A percentile compares a stretch with the other conserved stretches of the same genome.
phyloP scores from a whole-genome alignment of 2,888 invertebrate species.

The Nephrotoma flavescens region DNA sequence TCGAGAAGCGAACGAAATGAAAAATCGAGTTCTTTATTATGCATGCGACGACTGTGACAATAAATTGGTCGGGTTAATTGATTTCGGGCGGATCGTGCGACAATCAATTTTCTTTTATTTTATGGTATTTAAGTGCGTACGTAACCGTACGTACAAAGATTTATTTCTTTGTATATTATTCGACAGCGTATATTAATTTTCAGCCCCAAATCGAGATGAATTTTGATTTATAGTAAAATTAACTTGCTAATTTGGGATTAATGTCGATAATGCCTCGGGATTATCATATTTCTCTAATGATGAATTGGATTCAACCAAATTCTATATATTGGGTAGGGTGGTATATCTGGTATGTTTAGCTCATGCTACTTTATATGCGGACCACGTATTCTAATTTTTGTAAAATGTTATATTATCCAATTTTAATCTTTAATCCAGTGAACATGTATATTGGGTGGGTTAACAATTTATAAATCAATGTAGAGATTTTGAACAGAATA shows the following conservation, averaged over 20 bases:
- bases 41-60: not conserved
- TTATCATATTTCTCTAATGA: not conserved
- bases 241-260: not conserved
- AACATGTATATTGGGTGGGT: no score
- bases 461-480: no score
- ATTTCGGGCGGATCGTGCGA: not conserved
- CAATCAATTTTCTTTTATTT: not conserved
- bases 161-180: no score
- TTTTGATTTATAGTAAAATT: not conserved
- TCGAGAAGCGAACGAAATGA: not conserved
- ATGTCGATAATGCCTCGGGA: not conserved
- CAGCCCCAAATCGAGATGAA: not conserved
- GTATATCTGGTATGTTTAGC: not conserved
- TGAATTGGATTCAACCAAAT: not conserved
- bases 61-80: not conserved
- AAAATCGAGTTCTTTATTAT: not conserved
- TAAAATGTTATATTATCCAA: not conserved
- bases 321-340: not conserved
- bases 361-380: not conserved
- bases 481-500: no score
- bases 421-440: no score
- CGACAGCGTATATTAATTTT: not conserved
- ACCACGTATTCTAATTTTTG: not conserved
- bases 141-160: no score
- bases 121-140: not conserved